These are phyloP conservation scores for Actinemys pallida DNA, from an alignment of 2,113 vertebrate species.

Conservation along the genomic window DNA sequence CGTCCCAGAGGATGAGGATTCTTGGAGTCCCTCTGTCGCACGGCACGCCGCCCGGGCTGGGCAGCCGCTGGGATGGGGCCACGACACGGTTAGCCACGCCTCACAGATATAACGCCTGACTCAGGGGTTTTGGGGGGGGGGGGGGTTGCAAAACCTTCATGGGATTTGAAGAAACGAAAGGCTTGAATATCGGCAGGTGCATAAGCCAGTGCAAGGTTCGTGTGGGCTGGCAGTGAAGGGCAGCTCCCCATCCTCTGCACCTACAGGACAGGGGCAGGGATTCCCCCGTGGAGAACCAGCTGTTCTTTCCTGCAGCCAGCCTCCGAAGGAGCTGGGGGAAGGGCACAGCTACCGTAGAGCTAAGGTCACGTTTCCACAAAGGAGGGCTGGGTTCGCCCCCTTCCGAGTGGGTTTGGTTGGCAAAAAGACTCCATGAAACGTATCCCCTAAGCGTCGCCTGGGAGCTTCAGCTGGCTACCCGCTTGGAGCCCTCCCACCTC, in stretches of 20 bases:
- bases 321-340: not conserved
- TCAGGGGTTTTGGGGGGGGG: not conserved
- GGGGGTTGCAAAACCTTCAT: slow-evolving; percentile 60
- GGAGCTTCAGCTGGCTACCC: not conserved
- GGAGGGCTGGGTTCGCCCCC: not conserved
- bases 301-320: fast-evolving
- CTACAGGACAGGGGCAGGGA: not conserved
- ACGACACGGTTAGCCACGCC: slow-evolving; percentile 24
- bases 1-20: not conserved
- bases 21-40: not conserved
- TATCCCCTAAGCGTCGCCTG: not conserved
- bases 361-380: not conserved
- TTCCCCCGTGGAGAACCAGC: not conserved
- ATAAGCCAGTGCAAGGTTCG: not conserved
- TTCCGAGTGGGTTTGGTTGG: not conserved
- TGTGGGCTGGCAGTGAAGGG: fast-evolving
- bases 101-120: slow-evolving; percentile 57
- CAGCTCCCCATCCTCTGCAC: not conserved
- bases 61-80: not conserved
- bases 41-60: not conserved
- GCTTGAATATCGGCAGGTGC: slow-evolving; percentile 49
- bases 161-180: slow-evolving; percentile 58
- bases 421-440: no score
- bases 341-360: not conserved
- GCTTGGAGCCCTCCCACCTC: not conserved